Base-by-base conservation (phyloP, 2,888 invertebrate species). In the Scaptomyza tumidula region DNA sequence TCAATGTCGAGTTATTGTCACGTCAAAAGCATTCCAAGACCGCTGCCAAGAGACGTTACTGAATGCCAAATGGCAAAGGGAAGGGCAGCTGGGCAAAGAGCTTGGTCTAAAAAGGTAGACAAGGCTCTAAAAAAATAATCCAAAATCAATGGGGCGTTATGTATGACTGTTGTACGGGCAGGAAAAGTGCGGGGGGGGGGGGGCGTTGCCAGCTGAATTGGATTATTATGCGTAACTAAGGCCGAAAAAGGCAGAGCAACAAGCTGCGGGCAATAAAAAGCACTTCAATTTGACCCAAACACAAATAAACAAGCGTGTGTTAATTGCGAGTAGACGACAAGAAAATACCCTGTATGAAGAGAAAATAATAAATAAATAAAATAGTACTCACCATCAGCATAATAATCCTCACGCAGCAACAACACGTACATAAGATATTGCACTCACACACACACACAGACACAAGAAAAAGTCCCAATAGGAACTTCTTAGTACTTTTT, bases 111-210 rank as follows among this genome's bases (percentile, higher is more conserved):
- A 80, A 88, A 88, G 86, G 88, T 88, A 84, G 71, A 74, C 71
- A 75, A 75, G 81, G 70, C 88, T 80, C 74, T 73, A 85, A 86
- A 88, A 88, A 88, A 82, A 86, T 88, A 86, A 86, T 86, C 86
- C 88, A 86, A 85, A 88, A 74, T 76, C 88, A 86, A 86, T 86
- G 84, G 86, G 86, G 86, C 88, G 86, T 82, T 78, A 82, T 87
- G 80, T 68, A 83, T 79, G 72, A 43, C 41, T 31, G 27, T 41
- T n/a, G n/a, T n/a, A n/a, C n/a, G n/a, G n/a, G n/a, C n/a, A 3
- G 24, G 4, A 24, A 3, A 5, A 6, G 24, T n/a, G n/a, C 58
- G 35, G 37, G 19, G 14, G 59, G 16, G 14, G 48, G 57, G 3
- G 37, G 37, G 13, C 1, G 13, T 37, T 9, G 2, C 7, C 9